These are phyloP conservation scores for Platygyra sinensis DNA, from an alignment of 64 coral and sea anemone species.

Conservation along the genomic window DNA sequence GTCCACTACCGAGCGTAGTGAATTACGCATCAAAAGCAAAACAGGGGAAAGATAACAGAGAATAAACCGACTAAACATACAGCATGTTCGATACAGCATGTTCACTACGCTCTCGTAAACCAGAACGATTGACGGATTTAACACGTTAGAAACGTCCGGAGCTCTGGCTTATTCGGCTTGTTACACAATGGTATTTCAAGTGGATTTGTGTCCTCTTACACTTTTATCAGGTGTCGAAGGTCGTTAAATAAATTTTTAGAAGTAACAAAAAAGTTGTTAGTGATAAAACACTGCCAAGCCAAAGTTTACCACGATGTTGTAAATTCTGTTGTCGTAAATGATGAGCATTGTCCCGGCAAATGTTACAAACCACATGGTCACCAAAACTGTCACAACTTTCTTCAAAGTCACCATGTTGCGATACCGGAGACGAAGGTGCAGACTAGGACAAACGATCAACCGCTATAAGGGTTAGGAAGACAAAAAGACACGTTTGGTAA, in stretches of 20 bases:
- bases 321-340: conserved; percentile 8
- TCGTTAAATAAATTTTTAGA: conserved; percentile 37
- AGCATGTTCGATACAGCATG: no score
- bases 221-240: background rate
- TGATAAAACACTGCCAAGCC: background rate
- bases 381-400: background rate
- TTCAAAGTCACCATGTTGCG: background rate
- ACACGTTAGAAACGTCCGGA: no score
- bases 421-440: background rate
- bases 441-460: conserved; percentile 35
- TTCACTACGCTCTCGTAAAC: no score
- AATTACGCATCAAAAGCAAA: conserved; percentile 2
- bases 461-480: background rate
- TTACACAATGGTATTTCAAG: background rate
- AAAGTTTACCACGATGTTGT: background rate
- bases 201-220: background rate
- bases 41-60: background rate
- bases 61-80: background rate
- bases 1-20: background rate
- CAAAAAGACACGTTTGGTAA: background rate
- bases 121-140: no score
- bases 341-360: background rate
- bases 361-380: background rate
- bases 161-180: no score
- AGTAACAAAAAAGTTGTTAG: conserved; percentile 8